phyloP scores from a whole-genome alignment of 2,888 invertebrate species.

The Acronicta aceris region DNA sequence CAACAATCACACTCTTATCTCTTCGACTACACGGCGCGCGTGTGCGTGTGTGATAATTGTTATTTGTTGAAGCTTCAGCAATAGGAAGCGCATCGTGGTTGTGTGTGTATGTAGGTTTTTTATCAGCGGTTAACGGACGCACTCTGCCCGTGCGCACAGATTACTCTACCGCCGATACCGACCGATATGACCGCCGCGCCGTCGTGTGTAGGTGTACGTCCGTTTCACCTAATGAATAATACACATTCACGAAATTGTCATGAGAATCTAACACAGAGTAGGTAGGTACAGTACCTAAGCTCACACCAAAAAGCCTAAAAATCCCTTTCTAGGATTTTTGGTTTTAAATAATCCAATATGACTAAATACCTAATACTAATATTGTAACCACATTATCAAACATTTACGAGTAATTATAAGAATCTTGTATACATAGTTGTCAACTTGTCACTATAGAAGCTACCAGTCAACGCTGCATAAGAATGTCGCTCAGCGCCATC shows the following conservation, averaged over 20 bases:
- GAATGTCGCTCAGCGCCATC: conserved; percentile 50
- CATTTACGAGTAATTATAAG: no score
- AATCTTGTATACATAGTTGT: no score
- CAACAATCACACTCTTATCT: conserved; percentile 72
- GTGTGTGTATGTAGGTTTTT: conserved; percentile 73
- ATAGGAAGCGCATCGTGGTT: conserved; percentile 68
- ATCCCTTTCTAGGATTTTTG: no score
- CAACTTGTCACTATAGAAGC: no score
- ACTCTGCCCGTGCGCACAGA: conserved; percentile 76
- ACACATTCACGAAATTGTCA: conserved; percentile 40
- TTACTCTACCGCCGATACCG: conserved; percentile 64
- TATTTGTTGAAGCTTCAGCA: conserved; percentile 69
- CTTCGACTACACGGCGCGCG: conserved; percentile 53
- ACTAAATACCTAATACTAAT: no score
- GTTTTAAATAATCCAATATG: no score
- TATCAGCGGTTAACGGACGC: conserved; percentile 83
- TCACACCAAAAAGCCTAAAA: no score
- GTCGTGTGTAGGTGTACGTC: conserved; percentile 79
- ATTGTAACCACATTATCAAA: no score
- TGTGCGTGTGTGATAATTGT: conserved; percentile 75
- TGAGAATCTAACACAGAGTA: not conserved
- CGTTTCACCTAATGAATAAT: conserved; percentile 70
- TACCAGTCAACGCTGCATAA: not conserved
- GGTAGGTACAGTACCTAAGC: no score
- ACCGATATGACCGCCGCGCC: conserved; percentile 1